These are phyloP conservation scores for Neoniphon sammara DNA, from an alignment of 2,797 vertebrate genomes.

Conservation along the genomic window DNA sequence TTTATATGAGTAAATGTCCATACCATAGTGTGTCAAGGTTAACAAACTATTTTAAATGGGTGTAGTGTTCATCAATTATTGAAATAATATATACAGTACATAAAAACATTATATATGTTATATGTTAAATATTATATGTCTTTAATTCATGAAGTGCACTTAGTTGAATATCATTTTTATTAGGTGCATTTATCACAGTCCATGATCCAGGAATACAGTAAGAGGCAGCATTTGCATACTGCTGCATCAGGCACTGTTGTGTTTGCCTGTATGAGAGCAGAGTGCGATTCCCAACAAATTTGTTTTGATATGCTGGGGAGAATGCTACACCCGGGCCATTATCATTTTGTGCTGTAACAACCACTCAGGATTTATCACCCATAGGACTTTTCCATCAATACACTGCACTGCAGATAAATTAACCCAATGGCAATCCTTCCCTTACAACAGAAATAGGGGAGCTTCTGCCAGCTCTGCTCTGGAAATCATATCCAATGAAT, in stretches of 20 bases:
- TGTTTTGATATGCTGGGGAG: conserved; percentile 65
- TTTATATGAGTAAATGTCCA: not conserved
- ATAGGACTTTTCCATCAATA: conserved; percentile 74
- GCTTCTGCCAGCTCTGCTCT: conserved; percentile 49
- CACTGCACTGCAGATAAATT: conserved; percentile 78
- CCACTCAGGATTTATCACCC: conserved; percentile 72
- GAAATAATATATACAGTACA: conserved; percentile 10
- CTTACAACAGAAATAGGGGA: conserved; percentile 48
- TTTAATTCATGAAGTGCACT: conserved; percentile 17
- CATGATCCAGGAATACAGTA: conserved; percentile 49
- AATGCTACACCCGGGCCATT: conserved; percentile 63
- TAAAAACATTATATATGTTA: conserved; percentile 24
- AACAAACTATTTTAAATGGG: conserved; percentile 10
- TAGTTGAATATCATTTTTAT: conserved; percentile 60
- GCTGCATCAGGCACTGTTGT: conserved; percentile 68
- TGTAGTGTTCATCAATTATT: conserved; percentile 16
- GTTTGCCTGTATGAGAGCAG: conserved; percentile 58
- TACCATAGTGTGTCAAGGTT: not conserved
- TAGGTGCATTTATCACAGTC: conserved; percentile 60
- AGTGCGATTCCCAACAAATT: conserved; percentile 58
- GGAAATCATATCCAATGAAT: conserved; percentile 56
- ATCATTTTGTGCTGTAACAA: conserved; percentile 76
- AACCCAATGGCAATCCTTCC: conserved; percentile 61
- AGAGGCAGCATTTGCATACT: conserved; percentile 69
- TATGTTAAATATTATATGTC: too few species aligned